phyloP scores from a whole-genome alignment of 2,888 invertebrate genomes.

The Polydrusus pterygomalis region DNA sequence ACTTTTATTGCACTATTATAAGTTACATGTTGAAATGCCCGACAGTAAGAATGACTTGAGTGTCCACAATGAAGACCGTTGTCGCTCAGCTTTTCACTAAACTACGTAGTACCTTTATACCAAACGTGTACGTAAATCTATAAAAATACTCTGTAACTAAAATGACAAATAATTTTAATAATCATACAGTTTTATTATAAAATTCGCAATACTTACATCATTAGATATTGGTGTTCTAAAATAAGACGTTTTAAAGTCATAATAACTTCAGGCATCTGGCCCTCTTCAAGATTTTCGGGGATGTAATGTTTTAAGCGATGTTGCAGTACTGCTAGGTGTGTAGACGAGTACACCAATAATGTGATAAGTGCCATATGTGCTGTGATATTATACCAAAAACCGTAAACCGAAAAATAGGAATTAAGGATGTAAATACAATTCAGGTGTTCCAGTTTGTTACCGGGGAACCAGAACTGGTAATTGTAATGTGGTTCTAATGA shows the following conservation, averaged over 20 bases:
- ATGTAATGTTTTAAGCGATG: constrained; percentile 10
- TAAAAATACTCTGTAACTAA: too few relatives aligned
- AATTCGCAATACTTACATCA: too few relatives aligned
- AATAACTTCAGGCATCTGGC: not conserved
- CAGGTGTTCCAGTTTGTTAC: constrained; percentile 13
- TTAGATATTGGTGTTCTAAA: constrained; percentile 19
- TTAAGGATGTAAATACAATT: not conserved
- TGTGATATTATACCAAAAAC: not conserved
- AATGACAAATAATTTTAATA: too few relatives aligned
- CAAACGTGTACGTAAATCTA: too few relatives aligned
- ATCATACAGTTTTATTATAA: too few relatives aligned
- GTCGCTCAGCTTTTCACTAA: too few relatives aligned
- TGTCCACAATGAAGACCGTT: too few relatives aligned
- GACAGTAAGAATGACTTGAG: too few relatives aligned
- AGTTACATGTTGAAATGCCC: too few relatives aligned
- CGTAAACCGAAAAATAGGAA: not conserved
- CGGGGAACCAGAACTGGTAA: constrained; percentile 12
- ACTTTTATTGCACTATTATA: too few relatives aligned
- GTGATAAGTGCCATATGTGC: not conserved
- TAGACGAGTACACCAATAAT: not conserved
- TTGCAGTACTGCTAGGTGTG: constrained; percentile 15
- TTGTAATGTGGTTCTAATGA: constrained; percentile 19
- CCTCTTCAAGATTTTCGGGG: not conserved
- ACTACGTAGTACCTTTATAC: too few relatives aligned
- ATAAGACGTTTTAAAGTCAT: constrained; percentile 7